Conservation (phyloP, 2,888 invertebrate genomes). For the Camptogramma bilineatum region DNA sequence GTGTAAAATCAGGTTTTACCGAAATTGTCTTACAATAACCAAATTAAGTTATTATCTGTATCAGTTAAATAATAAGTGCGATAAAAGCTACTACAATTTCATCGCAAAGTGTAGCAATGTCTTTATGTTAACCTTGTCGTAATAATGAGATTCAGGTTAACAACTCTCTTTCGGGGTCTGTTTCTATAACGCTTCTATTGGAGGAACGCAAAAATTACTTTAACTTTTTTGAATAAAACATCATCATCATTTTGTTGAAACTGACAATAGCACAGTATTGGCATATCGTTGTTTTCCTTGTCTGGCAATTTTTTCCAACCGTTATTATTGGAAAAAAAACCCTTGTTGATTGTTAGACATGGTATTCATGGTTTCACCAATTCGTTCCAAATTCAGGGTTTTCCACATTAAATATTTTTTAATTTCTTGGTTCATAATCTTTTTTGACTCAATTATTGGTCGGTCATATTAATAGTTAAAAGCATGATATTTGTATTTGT, state of each 20-base stretch:
- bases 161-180: slow-evolving; percentile 6
- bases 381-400: too few relatives aligned
- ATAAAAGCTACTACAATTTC: not conserved
- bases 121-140: slow-evolving; percentile 21
- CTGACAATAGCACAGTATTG: not conserved
- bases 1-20: too few relatives aligned
- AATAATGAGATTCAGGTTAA: slow-evolving; percentile 25
- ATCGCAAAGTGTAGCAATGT: not conserved
- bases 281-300: not conserved
- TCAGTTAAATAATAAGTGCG: not conserved
- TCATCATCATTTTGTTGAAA: not conserved
- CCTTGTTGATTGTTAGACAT: too few relatives aligned
- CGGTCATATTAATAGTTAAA: too few relatives aligned
- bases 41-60: not conserved
- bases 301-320: too few relatives aligned
- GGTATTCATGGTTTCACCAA: too few relatives aligned
- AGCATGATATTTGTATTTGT: too few relatives aligned
- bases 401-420: too few relatives aligned
- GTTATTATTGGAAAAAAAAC: too few relatives aligned
- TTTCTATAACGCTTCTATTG: slow-evolving; percentile 2
- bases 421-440: too few relatives aligned
- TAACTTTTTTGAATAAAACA: slow-evolving; percentile 19
- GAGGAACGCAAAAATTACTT: not conserved
- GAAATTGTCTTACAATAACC: too few relatives aligned
- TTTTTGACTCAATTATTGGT: too few relatives aligned